phyloP scores from a whole-genome alignment of 2,888 invertebrate species.

The Lycaena phlaeas region DNA sequence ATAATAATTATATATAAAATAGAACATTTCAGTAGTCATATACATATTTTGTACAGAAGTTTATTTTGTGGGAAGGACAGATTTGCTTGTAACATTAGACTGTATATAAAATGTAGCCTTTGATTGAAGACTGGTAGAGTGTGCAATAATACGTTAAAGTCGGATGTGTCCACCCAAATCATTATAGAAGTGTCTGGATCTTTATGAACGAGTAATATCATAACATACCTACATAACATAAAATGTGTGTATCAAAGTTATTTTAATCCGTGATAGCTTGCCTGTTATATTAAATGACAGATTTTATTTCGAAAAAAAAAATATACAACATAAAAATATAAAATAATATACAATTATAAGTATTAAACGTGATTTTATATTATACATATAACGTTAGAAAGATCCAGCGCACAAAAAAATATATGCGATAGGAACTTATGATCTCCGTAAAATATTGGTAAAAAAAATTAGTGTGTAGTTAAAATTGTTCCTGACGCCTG shows the following conservation, averaged over 20 bases:
- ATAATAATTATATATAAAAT: not conserved
- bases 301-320: no score
- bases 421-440: conserved; percentile 64
- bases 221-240: no score
- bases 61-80: conserved; percentile 7
- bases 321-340: no score
- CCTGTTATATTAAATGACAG: no score
- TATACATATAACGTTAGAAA: not conserved
- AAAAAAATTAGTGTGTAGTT: conserved; percentile 66
- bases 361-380: no score
- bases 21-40: not conserved
- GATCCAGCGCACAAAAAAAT: conserved; percentile 23
- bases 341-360: no score
- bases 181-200: not conserved
- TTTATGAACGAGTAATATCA: conserved; percentile 4
- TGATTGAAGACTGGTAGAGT: conserved; percentile 21
- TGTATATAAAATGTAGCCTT: conserved; percentile 17
- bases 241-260: no score
- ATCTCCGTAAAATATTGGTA: conserved; percentile 59
- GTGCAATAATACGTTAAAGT: conserved; percentile 12
- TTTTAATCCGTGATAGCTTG: no score
- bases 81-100: conserved; percentile 13
- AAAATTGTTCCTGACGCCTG: conserved; percentile 72
- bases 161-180: conserved; percentile 2
- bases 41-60: conserved; percentile 8